Conservation (phyloP, 2,888 invertebrate species). For the Thereva unica region DNA sequence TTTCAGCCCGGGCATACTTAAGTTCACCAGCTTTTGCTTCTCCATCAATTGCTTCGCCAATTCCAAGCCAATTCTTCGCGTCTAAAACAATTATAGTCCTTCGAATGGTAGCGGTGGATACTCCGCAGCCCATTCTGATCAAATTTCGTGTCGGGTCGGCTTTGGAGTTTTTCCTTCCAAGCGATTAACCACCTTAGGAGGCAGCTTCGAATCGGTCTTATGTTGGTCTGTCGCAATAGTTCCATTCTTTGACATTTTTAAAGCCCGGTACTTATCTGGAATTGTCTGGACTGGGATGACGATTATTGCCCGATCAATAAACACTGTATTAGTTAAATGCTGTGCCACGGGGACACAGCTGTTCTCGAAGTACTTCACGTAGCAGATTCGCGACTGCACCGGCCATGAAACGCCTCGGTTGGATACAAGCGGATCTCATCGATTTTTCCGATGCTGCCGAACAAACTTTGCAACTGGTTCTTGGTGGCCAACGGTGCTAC, state of each 20-base stretch:
- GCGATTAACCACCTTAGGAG: slow-evolving; percentile 87
- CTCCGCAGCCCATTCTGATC: slow-evolving; percentile 75
- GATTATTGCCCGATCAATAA: slow-evolving; percentile 95
- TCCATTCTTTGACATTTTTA: slow-evolving; percentile 90
- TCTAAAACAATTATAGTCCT: slow-evolving; percentile 88
- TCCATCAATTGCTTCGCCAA: slow-evolving; percentile 87
- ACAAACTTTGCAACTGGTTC: slow-evolving; percentile 96
- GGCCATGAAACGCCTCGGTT: slow-evolving; percentile 88
- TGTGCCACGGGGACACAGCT: slow-evolving; percentile 91
- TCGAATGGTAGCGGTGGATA: slow-evolving; percentile 91
- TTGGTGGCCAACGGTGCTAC: slow-evolving; percentile 95
- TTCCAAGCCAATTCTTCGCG: slow-evolving; percentile 74
- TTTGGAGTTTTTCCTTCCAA: slow-evolving; percentile 81
- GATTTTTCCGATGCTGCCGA: slow-evolving; percentile 91
- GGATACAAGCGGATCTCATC: slow-evolving; percentile 94
- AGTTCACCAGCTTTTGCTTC: slow-evolving; percentile 87
- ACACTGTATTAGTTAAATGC: slow-evolving; percentile 98
- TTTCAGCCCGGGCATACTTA: slow-evolving; percentile 90
- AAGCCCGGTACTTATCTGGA: slow-evolving; percentile 92
- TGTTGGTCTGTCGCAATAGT: slow-evolving; percentile 85
- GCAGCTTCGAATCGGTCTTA: slow-evolving; percentile 82
- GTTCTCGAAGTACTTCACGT: slow-evolving; percentile 91
- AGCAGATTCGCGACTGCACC: slow-evolving; percentile 91
- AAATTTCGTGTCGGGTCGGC: slow-evolving; percentile 88
- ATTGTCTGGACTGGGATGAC: slow-evolving; percentile 91